phyloP scores from a whole-genome alignment of 2,113 vertebrate species.

The Cyanoramphus novaezelandiae region DNA sequence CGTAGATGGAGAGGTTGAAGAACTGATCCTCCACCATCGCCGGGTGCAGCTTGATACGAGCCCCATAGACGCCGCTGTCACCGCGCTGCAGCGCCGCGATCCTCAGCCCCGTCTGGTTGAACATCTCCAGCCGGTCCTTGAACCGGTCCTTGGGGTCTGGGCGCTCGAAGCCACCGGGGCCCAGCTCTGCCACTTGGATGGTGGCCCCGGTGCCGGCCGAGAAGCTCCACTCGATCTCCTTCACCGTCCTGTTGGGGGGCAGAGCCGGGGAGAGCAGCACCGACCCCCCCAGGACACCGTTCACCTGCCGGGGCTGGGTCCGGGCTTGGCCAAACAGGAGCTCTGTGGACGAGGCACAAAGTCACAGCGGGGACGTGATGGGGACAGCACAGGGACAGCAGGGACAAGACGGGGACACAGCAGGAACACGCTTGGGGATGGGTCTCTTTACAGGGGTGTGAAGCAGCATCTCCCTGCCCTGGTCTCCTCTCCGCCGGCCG shows the following conservation, averaged over 20 bases:
- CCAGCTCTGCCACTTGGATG: not conserved
- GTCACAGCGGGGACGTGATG: not conserved
- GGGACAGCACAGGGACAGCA: not conserved
- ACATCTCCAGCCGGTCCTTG: not conserved
- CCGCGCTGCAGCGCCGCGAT: not conserved
- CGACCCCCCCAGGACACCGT: not conserved
- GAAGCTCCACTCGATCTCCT: not conserved
- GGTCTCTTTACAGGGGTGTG: not conserved
- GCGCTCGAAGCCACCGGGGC: accelerated
- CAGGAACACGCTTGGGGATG: not conserved
- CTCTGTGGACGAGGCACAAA: not conserved
- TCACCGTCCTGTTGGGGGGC: not conserved
- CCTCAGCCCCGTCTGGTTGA: not conserved
- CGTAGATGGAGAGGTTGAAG: not conserved
- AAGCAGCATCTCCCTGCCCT: not conserved
- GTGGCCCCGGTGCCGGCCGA: accelerated
- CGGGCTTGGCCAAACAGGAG: not conserved
- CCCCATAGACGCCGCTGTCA: not conserved
- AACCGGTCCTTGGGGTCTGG: not conserved
- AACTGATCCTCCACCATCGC: not conserved
- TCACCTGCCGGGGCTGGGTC: accelerated
- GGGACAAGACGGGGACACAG: not conserved
- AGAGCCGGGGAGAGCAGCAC: not conserved
- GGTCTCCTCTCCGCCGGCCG: not conserved
- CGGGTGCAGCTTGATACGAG: not conserved